A percentile compares a stretch with the other conserved stretches of the same genome.
phyloP scores from a whole-genome alignment of 2,888 invertebrate species.

The Elegia similella region DNA sequence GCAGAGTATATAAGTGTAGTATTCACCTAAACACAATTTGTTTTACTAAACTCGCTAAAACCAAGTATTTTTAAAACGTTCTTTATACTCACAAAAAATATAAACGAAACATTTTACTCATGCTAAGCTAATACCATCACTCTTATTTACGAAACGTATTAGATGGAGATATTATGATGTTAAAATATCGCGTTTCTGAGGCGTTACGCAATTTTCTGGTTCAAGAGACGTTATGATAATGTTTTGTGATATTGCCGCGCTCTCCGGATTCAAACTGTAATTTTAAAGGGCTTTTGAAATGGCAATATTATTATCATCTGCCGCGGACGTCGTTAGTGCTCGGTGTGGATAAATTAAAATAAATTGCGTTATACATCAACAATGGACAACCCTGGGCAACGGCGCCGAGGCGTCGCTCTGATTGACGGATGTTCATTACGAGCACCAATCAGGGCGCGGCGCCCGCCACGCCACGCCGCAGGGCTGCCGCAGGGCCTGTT shows the following conservation, averaged over 20 bases:
- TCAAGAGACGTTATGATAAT: slow-evolving; percentile 37
- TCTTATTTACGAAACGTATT: slow-evolving; percentile 20
- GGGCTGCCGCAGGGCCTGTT: slow-evolving; percentile 54
- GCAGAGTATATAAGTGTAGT: too few species aligned
- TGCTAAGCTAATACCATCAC: not conserved
- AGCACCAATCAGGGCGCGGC: slow-evolving; percentile 52
- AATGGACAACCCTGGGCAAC: slow-evolving; percentile 52
- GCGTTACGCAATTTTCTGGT: slow-evolving; percentile 50
- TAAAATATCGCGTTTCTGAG: slow-evolving; percentile 26
- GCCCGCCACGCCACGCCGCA: slow-evolving; percentile 40
- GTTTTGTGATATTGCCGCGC: slow-evolving; percentile 42
- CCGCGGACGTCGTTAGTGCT: slow-evolving; percentile 51
- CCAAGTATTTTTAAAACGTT: too few species aligned
- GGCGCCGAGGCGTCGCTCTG: slow-evolving; percentile 52
- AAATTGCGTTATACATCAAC: slow-evolving; percentile 41
- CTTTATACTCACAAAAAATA: not conserved
- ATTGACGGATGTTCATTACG: slow-evolving; percentile 63
- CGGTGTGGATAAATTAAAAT: slow-evolving; percentile 38
- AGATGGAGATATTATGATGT: slow-evolving; percentile 37
- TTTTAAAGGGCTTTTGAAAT: slow-evolving; percentile 44
- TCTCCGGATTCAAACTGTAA: slow-evolving; percentile 38
- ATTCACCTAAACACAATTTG: too few species aligned
- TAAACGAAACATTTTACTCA: not conserved
- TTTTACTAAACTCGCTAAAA: too few species aligned
- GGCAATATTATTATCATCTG: slow-evolving; percentile 42